Evolutionary conservation across 2,888 invertebrate genomes (phyloP), one percentile per base, ranked within the genome.

Genomic region (Dynastes grantii): DNA sequence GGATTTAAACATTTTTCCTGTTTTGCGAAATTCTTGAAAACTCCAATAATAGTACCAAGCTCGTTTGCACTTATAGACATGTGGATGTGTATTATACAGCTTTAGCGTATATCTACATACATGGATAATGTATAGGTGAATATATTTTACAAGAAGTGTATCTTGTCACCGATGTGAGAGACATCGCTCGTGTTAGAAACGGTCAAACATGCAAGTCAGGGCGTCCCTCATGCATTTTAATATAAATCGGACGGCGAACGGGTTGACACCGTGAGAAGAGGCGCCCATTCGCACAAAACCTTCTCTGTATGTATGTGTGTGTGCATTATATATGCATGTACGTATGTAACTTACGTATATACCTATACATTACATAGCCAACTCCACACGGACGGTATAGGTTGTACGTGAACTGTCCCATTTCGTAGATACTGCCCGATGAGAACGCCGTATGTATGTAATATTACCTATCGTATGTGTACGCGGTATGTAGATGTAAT

Each of bases 181-280:
- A 75, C 73, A 63, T 75, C 73, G 73, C 73, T 75, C 73, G 73
- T 75, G 73, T 75, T 75, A 75, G 73, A 75, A 75, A 75, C 61
- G 61, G 73, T 75, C 73, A 75, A 61, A 75, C 73, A 75, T 75
- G 73, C 73, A 75, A 75, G 73, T 75, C 73, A 75, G 61, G 73
- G 61, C 63, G 45, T 75, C 73, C 55, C 73, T 75, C 73, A 75
- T 75, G 73, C 73, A 75, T 75, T 75, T 75, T 75, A 75, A 75
- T 75, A 75, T 75, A 75, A 75, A 75, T 75, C 73, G 73, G 73
- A 22, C 73, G 73, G 58, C 58, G 22, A 73, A 75, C 73, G 73
- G 73, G 73, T 75, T 75, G 61, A 75, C 73, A 75, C 73, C 73
- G 73, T 75, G 73, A 75, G 73, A 75, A 75, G 73, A 75, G 73